These are phyloP conservation scores for Mesochorus sp. DNA, from an alignment of 2,888 invertebrate species.

Conservation along the genomic window DNA sequence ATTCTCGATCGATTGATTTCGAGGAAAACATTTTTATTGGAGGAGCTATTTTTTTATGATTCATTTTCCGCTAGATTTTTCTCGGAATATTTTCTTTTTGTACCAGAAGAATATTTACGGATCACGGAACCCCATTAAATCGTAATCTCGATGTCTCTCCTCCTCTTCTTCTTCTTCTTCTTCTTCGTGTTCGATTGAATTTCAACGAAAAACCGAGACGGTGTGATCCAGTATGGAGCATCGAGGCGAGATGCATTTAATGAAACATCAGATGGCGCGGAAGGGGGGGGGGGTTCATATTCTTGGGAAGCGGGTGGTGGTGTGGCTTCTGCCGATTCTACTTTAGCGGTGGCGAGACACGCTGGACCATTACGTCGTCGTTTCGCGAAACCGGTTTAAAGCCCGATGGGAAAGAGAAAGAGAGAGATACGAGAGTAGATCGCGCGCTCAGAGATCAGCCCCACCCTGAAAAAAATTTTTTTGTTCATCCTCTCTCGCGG, in stretches of 20 bases:
- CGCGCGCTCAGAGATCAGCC: slow-evolving; percentile 30
- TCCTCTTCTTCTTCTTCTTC: too few relatives aligned
- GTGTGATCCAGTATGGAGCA: not conserved
- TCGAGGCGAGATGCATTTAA: slow-evolving; percentile 62
- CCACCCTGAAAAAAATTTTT: slow-evolving; percentile 27
- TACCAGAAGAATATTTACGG: too few relatives aligned
- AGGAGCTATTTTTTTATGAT: too few relatives aligned
- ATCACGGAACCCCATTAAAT: too few relatives aligned
- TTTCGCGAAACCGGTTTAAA: slow-evolving; percentile 72
- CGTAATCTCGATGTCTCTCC: too few relatives aligned
- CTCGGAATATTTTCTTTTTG: too few relatives aligned
- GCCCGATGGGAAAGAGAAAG: slow-evolving; percentile 44
- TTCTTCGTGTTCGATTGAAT: slow-evolving; percentile 38
- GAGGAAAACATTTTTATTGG: not conserved
- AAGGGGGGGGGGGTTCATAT: slow-evolving; percentile 63
- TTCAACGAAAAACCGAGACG: not conserved
- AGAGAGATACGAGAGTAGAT: slow-evolving; percentile 35
- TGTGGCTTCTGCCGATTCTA: slow-evolving; percentile 55
- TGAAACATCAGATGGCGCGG: slow-evolving; percentile 61
- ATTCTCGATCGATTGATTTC: not conserved
- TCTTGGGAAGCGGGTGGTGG: slow-evolving; percentile 34
- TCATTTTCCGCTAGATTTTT: too few relatives aligned
- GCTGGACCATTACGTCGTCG: slow-evolving; percentile 70
- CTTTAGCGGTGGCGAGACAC: slow-evolving; percentile 47
- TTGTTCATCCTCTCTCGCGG: slow-evolving; percentile 13